Conservation (phyloP, 2,888 invertebrate genomes). For the Erannis defoliaria region DNA sequence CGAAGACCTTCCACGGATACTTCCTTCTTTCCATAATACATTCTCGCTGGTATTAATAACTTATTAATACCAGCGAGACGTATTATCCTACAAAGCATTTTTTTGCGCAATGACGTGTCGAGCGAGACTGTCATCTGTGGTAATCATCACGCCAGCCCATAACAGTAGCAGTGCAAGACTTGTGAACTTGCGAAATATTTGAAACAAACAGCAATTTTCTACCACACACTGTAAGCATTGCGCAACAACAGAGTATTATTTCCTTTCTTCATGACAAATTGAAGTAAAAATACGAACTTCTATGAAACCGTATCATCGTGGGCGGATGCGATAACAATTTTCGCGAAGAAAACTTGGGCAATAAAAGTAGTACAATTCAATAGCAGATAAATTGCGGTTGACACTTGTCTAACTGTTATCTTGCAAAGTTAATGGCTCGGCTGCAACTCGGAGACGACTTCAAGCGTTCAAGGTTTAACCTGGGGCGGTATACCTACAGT, state of each 20-base stretch:
- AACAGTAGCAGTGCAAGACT: too few species aligned
- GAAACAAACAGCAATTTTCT: not conserved
- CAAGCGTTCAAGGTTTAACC: constrained; percentile 25
- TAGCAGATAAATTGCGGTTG: constrained; percentile 47
- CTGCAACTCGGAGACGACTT: constrained; percentile 14
- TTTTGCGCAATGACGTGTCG: too few species aligned
- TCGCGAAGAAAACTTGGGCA: constrained; percentile 37
- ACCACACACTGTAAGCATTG: not conserved
- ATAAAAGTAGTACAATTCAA: constrained; percentile 42
- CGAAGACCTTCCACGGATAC: too few species aligned
- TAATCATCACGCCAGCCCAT: too few species aligned
- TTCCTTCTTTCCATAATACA: too few species aligned
- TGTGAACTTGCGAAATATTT: too few species aligned
- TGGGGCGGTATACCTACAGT: constrained; percentile 18
- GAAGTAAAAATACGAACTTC: constrained; percentile 12
- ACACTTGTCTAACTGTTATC: constrained; percentile 45
- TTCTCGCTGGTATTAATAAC: too few species aligned
- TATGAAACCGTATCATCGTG: constrained; percentile 7
- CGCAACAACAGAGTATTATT: not conserved
- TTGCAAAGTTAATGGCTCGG: constrained; percentile 40
- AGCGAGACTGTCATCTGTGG: too few species aligned
- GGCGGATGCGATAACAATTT: constrained; percentile 19
- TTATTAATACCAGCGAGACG: too few species aligned
- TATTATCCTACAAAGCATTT: too few species aligned
- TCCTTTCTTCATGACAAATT: constrained; percentile 8